A percentile compares a stretch with the other conserved stretches of the same genome.
phyloP scores from a whole-genome alignment of 2,113 vertebrate species.

The Phalacrocorax pelagicus region DNA sequence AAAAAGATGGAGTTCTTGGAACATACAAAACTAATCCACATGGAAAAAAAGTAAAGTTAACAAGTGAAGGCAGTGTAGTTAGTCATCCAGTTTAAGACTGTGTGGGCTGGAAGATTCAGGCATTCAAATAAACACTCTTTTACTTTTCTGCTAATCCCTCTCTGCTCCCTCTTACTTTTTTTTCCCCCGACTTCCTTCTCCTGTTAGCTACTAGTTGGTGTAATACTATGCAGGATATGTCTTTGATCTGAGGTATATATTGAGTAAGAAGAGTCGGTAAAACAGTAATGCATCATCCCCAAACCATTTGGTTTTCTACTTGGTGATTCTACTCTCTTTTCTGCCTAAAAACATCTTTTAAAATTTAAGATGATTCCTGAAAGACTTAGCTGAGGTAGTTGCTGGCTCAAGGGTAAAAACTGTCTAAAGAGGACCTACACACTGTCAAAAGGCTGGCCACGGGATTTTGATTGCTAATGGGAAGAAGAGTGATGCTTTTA shows the following conservation, averaged over 20 bases:
- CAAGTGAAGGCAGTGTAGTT: not conserved
- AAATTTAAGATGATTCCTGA: not conserved
- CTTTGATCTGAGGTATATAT: not conserved
- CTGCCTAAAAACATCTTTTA: not conserved
- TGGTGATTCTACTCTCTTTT: not conserved
- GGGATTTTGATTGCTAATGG: not conserved
- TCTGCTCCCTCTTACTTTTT: not conserved
- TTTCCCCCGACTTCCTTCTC: not conserved
- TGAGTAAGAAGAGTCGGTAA: not conserved
- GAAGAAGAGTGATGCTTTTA: not conserved
- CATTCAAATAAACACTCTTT: constrained; percentile 20
- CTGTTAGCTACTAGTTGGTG: not conserved
- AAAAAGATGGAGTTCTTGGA: not conserved
- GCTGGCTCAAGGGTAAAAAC: not conserved
- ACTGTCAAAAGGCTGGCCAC: not conserved
- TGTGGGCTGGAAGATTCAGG: not conserved
- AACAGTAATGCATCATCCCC: not conserved
- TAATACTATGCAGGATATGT: not conserved
- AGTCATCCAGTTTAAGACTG: not conserved
- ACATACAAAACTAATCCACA: not conserved
- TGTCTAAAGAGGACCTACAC: not conserved
- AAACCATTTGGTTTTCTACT: not conserved
- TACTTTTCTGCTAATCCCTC: constrained; percentile 25
- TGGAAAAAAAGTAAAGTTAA: not conserved
- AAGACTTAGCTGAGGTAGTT: not conserved